Evolutionary conservation across 1,140 invertebrate genomes (phyloP).

Genomic region (Tetragnatha versicolor): DNA sequence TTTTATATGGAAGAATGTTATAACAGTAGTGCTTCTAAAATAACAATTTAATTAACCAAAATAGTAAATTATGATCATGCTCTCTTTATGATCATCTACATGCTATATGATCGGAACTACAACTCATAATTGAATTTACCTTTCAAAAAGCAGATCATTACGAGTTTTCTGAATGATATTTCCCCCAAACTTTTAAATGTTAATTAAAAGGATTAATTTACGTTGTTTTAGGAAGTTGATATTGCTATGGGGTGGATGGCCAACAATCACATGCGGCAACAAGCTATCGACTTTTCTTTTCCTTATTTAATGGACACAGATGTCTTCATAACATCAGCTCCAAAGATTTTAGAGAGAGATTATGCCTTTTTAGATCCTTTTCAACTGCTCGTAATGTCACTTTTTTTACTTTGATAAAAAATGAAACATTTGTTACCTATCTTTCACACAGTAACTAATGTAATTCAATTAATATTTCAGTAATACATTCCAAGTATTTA

Average conservation of each 20-base stretch:
- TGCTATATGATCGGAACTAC: too few species aligned
- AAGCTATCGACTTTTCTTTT: not conserved
- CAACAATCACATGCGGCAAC: not conserved
- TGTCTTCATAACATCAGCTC: not conserved
- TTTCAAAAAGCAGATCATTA: too few species aligned
- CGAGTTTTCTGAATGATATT: too few species aligned
- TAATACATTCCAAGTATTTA: not conserved
- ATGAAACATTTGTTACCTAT: too few species aligned
- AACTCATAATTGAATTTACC: too few species aligned
- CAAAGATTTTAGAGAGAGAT: not conserved
- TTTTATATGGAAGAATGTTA: too few species aligned
- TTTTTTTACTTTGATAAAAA: too few species aligned
- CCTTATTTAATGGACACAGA: not conserved
- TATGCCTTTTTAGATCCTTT: not conserved
- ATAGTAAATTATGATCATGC: too few species aligned
- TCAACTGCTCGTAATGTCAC: not conserved
- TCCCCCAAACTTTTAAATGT: not conserved
- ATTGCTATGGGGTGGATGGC: slow-evolving; percentile 4
- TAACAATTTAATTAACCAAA: too few species aligned
- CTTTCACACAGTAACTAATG: not conserved
- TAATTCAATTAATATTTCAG: not conserved
- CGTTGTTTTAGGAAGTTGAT: slow-evolving; percentile 4
- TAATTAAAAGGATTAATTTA: not conserved
- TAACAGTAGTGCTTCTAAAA: too few species aligned
- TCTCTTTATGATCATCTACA: too few species aligned